phyloP scores from a whole-genome alignment of 2,797 vertebrate genomes.

The Melopsittacus undulatus region DNA sequence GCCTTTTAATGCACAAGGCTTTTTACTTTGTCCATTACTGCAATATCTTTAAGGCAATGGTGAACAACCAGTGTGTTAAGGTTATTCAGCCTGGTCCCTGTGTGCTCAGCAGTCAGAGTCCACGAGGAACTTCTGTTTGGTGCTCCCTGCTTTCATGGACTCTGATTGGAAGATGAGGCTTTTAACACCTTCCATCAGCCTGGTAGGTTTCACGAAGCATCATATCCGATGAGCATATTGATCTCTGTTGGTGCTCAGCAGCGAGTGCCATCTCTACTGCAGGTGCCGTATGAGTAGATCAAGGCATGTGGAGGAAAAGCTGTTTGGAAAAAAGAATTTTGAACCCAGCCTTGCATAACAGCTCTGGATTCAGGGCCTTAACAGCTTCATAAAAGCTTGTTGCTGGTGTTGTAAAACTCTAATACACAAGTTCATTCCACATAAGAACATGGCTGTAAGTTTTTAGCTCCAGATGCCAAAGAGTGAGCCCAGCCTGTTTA shows the following conservation, averaged over 20 bases:
- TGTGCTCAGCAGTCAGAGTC: not conserved
- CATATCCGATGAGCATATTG: rapidly evolving
- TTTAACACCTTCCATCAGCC: not conserved
- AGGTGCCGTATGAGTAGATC: not conserved
- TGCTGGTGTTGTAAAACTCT: constrained; percentile 61
- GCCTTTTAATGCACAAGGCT: not conserved
- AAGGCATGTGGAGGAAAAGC: not conserved
- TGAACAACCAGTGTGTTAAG: not conserved
- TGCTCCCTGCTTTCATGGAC: rapidly evolving
- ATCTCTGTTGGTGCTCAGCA: not conserved
- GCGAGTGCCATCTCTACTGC: rapidly evolving
- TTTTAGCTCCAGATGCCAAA: constrained; percentile 56
- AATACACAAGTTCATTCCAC: constrained; percentile 60
- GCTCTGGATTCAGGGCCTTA: constrained; percentile 52
- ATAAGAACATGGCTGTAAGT: constrained; percentile 52
- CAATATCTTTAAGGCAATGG: not conserved
- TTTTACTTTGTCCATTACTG: not conserved
- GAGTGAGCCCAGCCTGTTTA: constrained; percentile 49
- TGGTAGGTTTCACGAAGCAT: not conserved
- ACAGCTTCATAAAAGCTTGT: constrained; percentile 65
- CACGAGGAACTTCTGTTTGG: not conserved
- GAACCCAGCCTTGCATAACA: not conserved
- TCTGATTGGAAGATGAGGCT: not conserved
- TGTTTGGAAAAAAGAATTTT: not conserved
- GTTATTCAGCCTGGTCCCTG: not conserved